Evolutionary conservation across 2,797 vertebrate species (phyloP), one percentile per base, ranked within the genome.

Genomic region (Harpagifer antarcticus): DNA sequence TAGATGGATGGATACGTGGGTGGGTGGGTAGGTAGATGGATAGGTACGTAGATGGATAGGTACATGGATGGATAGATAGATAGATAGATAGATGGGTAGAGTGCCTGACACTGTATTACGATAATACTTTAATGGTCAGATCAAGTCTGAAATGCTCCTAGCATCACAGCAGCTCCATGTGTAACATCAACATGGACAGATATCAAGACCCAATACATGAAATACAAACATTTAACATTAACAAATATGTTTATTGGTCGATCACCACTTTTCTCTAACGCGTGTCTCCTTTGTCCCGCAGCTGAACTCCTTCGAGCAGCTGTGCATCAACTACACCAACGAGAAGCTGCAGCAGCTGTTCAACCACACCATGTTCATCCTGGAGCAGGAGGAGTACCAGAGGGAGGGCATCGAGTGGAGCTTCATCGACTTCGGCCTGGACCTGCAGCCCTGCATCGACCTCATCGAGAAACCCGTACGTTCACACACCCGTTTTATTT

Each of bases 361-460:
- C 94, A 99, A 99, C 93, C 98, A 99, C 93, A 99, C 98, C 61
- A 99, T 99, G 98, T 99, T 99, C 91, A 96, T 99, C 91, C 96
- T 99, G 93, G 98, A 99, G 95, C 98, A 99, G 90, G 98, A 99
- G 88, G 98, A 99, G 76, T 99, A 99, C 88, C 98, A 99, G 89
- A 95, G 98, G 0, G 98, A 99, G 90, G 98, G 98, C 76, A 99
- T 99, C 17, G 98, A 99, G 94, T 99, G 98, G 98, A 99, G 97
- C 91, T 99, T 99, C 94, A 99, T 99, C 19, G 98, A 99, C 89
- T 99, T 99, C 0, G 98, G 98, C 52, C 94, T 99, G 1, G 98
- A 99, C 71, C 95, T 99, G 85, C 98, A 99, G 93, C 98, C 98
- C 16, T 99, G 98, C 92, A 99, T 99, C 14, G 98, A 99, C 68